These are phyloP conservation scores for Lagothrix lagotricha DNA, from an alignment of 2,797 vertebrate genomes.

Conservation along the genomic window DNA sequence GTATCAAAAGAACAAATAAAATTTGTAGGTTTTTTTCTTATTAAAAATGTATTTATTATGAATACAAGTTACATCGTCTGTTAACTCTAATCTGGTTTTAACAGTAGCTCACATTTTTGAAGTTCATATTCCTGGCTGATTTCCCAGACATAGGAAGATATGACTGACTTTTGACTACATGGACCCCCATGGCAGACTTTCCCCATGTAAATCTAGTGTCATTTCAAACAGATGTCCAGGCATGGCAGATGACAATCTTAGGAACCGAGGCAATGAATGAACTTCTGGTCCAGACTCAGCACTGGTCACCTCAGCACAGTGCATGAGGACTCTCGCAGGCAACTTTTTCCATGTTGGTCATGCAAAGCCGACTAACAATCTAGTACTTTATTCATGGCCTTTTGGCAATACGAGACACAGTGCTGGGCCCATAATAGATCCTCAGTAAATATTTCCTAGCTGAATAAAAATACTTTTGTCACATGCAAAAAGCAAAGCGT, in stretches of 20 bases:
- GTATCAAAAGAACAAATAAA: neutral
- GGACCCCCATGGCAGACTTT: neutral
- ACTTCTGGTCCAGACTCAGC: neutral
- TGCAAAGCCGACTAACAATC: fast-evolving
- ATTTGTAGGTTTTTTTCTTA: neutral
- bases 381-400: fast-evolving
- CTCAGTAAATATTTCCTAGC: neutral
- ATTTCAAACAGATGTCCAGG: neutral
- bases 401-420: neutral
- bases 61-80: neutral
- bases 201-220: neutral
- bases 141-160: neutral
- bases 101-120: neutral
- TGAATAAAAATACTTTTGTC: neutral
- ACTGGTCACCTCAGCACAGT: neutral
- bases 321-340: neutral
- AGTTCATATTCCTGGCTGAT: neutral
- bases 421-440: neutral
- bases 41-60: neutral
- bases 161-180: neutral
- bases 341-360: neutral
- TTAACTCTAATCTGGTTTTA: neutral
- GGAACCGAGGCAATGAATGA: neutral
- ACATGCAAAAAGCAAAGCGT: neutral
- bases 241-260: neutral